Evolutionary conservation across 2,113 vertebrate genomes (phyloP), one percentile per base, ranked within the genome.

Genomic region (human (Homo sapiens)): DNA sequence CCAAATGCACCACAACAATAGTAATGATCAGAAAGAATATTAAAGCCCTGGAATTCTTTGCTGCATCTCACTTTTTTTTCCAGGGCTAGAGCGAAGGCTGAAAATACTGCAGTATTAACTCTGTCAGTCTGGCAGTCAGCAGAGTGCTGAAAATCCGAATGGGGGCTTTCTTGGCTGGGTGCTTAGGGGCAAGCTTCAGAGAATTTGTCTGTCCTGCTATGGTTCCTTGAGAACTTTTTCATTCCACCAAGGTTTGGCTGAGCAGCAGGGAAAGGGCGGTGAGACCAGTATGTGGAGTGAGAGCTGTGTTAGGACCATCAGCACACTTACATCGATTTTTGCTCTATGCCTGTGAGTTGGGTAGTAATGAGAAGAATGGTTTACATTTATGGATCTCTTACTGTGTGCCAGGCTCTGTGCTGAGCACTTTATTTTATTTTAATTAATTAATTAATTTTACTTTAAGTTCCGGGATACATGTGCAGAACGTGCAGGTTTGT

Each of bases 261-360:
- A 43, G 38, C 18, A 16, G 43, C 22, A 6, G 43, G 70, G 86
- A 40, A 66, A 82, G 35, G 66, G 43, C 82, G 27, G 64, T 57
- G 89, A 72, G 85, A 61, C 17, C 70, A 22, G 1, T 1, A 3
- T 32, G 23, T 25, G 43, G 35, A 61, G 6, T 2, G 23, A 40
- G 50, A 23, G n/a, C 22, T 68, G 50, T 35, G 38, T 35, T 10
- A 11, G 79, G 25, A 79, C 30, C 6, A 6, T 10, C 72, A 6
- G 57, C 23, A n/a, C 40, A 2, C 30, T 43, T 13, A 32, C 43
- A 1, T 50, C 2, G 0, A 6, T 72, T 23, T n/a, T 64, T 2
- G 12, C 35, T 11, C 68, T 52, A 2, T 1, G 27, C 38, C 43
- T 66, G n/a, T 3, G 59, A 52, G 20, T 12, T 2, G 23, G 1